Base-by-base conservation (phyloP, 2,113 vertebrate genomes). In the Bostrychus sinensis region DNA sequence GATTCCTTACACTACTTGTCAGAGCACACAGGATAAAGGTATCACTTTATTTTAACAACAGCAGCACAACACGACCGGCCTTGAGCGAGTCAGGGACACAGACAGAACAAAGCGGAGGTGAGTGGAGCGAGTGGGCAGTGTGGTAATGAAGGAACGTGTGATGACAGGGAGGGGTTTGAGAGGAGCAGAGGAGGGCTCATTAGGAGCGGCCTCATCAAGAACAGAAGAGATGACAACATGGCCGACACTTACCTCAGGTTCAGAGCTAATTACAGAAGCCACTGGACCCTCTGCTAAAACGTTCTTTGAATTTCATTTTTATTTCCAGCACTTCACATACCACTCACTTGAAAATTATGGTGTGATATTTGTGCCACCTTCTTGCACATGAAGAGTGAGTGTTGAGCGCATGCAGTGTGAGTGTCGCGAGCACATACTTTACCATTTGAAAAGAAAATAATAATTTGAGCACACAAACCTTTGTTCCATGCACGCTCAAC, bases 101-200 rank as follows among this genome's bases (percentile, higher is more conserved):
- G 46, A 19, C 22, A 62, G 45, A 50, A 38, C n/a, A 30, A 54
- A 22, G 8, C 19, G 42, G 56, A 43, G 23, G 25, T 3, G 19
- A 54, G 14, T 23, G 17, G 0, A 11, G 19, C 3, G 14, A 75
- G 68, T 32, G 45, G 42, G 57, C 7, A 6, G 50, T 38, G 1
- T 32, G 70, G 62, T 80, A 73, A 80, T 38, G 46, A 78, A 68
- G 36, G 28, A 38, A 66, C 36, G 28, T 63, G 65, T n/a, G n/a
- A 30, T 19, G 56, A 59, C 4, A 16, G 22, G 48, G 34, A 62
- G 38, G 54, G 17, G 26, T 39, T 43, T 68, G 6, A 4, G 54
- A 65, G 28, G 55, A 51, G 32, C 56, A 54, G 48, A 48, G 71
- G 30, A 63, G 6, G 63, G 76, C 82, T 87, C 77, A 71, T 88